Percentiles rank a stretch among this genome's conserved stretches.
Evolutionary conservation across 2,797 vertebrate species (phyloP).

Genomic region (Channa striata): DNA sequence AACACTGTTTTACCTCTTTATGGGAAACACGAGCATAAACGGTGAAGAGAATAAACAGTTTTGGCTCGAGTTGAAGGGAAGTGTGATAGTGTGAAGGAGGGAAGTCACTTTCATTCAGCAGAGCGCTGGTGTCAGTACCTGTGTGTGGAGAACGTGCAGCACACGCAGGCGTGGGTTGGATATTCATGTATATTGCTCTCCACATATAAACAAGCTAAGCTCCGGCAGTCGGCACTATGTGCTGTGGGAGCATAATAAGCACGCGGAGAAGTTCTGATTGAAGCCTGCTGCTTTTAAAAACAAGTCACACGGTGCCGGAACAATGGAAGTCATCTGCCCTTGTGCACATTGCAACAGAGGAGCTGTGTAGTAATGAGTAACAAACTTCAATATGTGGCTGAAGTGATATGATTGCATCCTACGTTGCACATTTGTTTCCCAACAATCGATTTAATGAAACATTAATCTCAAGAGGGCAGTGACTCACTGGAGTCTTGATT

Average conservation of each 20-base stretch:
- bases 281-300: conserved; percentile 54
- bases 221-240: conserved; percentile 15
- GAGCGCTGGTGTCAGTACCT: too few species aligned
- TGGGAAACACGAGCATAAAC: not conserved
- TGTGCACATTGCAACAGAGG: conserved; percentile 27
- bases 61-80: too few species aligned
- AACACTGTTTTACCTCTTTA: not conserved
- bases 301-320: conserved; percentile 15
- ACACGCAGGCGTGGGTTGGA: conserved; percentile 5
- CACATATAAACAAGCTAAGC: conserved; percentile 26
- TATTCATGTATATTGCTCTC: conserved; percentile 9
- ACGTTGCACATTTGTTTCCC: conserved; percentile 3
- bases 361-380: conserved; percentile 21
- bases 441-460: conserved; percentile 39
- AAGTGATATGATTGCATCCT: conserved; percentile 37
- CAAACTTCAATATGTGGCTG: conserved; percentile 10
- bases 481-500: conserved; percentile 1
- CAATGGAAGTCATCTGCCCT: conserved; percentile 36
- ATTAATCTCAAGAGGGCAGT: conserved; percentile 16
- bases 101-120: too few species aligned
- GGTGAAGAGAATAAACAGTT: conserved; percentile 1
- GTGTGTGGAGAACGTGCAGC: too few species aligned
- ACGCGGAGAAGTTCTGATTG: conserved; percentile 34
- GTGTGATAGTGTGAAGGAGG: not conserved
- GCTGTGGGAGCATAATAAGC: conserved; percentile 39